Evolutionary conservation across 2,113 vertebrate species (phyloP), one percentile per base, ranked within the genome.

Genomic region (Typhlomys cinereus): DNA sequence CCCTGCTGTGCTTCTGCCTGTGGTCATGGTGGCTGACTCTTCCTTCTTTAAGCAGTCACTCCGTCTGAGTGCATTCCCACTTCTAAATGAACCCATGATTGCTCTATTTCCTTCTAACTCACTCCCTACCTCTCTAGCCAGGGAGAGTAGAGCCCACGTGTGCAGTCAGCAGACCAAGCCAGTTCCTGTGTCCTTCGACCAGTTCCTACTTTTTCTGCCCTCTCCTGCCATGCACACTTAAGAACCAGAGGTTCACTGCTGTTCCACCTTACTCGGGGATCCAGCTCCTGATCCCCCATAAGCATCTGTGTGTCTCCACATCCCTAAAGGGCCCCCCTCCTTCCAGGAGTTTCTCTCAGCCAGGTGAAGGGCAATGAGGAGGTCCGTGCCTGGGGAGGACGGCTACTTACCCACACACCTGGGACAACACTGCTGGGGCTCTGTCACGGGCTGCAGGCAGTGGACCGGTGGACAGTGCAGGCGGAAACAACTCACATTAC

Each of bases 391-490:
- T 21, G 44, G 48, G 39, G 5, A 31, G 39, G 67, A 1, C 5
- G 69, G 1, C 39, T 73, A 96, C 98, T 96, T 96, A 99, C 99
- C 99, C 67, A 98, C 97, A 96, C 99, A 99, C 34, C 98, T 97
- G 0, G 99, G 98, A 90, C 99, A 99, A 95, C 99, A 99, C 95
- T 99, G 98, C 96, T 98, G 98, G 0, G 99, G 98, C 52, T 99
- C 98, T 0, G 97, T 98, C 73, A 99, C 97, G 0, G 98, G 98
- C 87, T 98, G 98, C 70, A 98, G 97, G 4, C 99, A 99, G 0
- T 97, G 97, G 93, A 98, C 95, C 31, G 98, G 96, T 0, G 99
- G 99, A 94, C 99, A 99, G 97, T 98, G 99, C 95, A 99, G 99
- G 44, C 98, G 98, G 97, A 97, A 99, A 94, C 99, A 99, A 95